Evolutionary conservation across 1,140 invertebrate genomes (phyloP), one percentile per base, ranked within the genome.

Genomic region (Grapholita molesta): DNA sequence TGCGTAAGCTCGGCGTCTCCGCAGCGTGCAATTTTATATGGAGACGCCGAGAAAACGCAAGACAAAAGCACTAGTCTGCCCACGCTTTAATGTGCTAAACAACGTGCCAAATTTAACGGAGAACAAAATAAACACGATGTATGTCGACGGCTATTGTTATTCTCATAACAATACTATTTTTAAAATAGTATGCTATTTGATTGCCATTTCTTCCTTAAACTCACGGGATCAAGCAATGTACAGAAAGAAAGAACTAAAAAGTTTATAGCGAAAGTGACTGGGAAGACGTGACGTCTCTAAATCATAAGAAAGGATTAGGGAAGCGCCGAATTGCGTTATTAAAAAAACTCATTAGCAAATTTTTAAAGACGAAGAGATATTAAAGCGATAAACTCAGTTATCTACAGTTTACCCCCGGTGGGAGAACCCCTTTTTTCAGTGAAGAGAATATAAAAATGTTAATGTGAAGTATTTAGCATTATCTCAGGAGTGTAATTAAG

Each of bases 291-390:
- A 75, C 68, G 66, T 67, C 70, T 64, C 82, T 90, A 88, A 90
- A 89, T 90, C 85, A 88, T n/a, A 75, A 25, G 76, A 76, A 85
- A 84, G 85, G 84, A 85, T 88, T 85, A 88, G 69, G 73, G 55
- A 33, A 55, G 33, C 18, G 72, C 67, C 84, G 80, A 91, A 90
- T 88, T 89, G 76, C 80, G 82, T 91, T 89, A 91, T 91, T 89
- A 91, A 90, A 91, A 91, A 89, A 90, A 89, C 85, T 90, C 89
- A 91, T 91, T 91, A 87, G 86, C 88, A 88, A 91, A 91, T 90
- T 91, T 85, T 77, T 74, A 85, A 86, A 89, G 85, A 89, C 86
- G 88, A 89, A 84, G 78, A 86, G 85, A 89, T 88, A 86, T 86
- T 86, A 84, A 79, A 85, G 79, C 77, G 86, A 88, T 91, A 89